phyloP scores from a whole-genome alignment of 2,797 vertebrate species.

The Lates japonicus region DNA sequence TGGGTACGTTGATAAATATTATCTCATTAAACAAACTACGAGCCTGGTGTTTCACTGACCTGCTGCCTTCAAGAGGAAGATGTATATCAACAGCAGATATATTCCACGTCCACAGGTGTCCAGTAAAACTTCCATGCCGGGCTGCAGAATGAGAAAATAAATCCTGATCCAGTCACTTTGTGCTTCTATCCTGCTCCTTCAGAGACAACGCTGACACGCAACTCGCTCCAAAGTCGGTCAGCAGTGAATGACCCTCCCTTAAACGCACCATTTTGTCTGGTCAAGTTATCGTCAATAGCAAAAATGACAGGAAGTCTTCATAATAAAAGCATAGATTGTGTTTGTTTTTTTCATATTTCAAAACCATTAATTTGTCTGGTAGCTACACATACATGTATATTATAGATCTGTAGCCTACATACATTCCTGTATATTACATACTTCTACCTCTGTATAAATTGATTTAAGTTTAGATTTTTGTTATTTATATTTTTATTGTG shows the following conservation, averaged over 20 bases:
- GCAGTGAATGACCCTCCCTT: not conserved
- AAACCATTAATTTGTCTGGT: too few relatives aligned
- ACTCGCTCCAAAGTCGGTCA: not conserved
- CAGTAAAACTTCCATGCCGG: slow-evolving; percentile 51
- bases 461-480: too few relatives aligned
- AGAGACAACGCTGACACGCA: rapidly evolving
- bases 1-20: slow-evolving; percentile 22
- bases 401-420: too few relatives aligned
- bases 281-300: not conserved
- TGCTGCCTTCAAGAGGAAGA: slow-evolving; percentile 52
- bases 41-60: slow-evolving; percentile 57
- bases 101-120: slow-evolving; percentile 11
- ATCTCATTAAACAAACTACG: slow-evolving; percentile 25
- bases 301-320: not conserved
- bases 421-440: too few relatives aligned
- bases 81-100: slow-evolving; percentile 27
- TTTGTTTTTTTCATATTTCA: not conserved
- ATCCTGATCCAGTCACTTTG: not conserved
- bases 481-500: too few relatives aligned
- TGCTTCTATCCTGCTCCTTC: not conserved
- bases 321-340: not conserved
- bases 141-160: not conserved
- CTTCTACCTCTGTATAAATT: too few relatives aligned
- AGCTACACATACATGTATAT: too few relatives aligned
- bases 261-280: rapidly evolving